These are phyloP conservation scores for Armadillidium nasatum DNA, from an alignment of 1,140 invertebrate species.

Conservation along the genomic window DNA sequence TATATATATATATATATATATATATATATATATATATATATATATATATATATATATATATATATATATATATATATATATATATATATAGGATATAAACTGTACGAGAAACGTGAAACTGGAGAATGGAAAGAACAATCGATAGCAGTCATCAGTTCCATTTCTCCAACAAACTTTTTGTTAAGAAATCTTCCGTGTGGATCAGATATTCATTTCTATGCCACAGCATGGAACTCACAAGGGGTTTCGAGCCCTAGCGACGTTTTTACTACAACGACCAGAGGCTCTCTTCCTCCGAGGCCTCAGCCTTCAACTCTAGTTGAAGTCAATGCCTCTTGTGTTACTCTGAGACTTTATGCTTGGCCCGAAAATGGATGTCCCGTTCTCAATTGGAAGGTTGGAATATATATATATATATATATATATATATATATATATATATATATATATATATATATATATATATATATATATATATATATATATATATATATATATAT, in stretches of 20 bases:
- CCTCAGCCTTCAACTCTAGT: constrained; percentile 32
- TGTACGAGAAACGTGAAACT: constrained; percentile 16
- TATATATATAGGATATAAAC: constrained; percentile 14
- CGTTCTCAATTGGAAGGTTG: constrained; percentile 41
- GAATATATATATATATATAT: too few relatives aligned
- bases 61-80: too few relatives aligned
- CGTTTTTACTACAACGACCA: constrained; percentile 30
- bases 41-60: constrained; percentile 16
- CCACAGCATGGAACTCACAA: constrained; percentile 34
- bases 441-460: too few relatives aligned
- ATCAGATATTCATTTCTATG: constrained; percentile 32
- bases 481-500: too few relatives aligned
- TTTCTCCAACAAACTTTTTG: constrained; percentile 25
- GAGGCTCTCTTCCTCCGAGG: constrained; percentile 30
- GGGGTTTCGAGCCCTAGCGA: constrained; percentile 34
- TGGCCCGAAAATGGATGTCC: constrained; percentile 42
- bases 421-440: too few relatives aligned
- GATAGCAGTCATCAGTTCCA: constrained; percentile 12
- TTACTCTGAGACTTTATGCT: constrained; percentile 36
- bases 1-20: too few relatives aligned
- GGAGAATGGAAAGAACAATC: constrained; percentile 25
- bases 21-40: too few relatives aligned
- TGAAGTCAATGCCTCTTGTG: constrained; percentile 39
- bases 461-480: too few relatives aligned
- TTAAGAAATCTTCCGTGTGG: constrained; percentile 33